Base-by-base conservation (phyloP, 2,888 invertebrate genomes). In the Hylaea fasciaria region DNA sequence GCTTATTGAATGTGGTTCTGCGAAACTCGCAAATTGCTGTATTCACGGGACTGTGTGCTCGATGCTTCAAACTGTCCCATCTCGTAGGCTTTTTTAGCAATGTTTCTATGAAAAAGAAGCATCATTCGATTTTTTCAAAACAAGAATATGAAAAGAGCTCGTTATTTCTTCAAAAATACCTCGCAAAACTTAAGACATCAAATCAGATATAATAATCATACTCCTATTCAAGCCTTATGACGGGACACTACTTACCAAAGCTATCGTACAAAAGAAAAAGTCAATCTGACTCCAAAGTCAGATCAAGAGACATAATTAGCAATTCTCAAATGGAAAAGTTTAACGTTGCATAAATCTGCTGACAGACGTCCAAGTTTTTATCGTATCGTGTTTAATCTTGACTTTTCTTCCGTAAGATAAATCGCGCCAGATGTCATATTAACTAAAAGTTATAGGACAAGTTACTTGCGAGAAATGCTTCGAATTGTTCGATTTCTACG, bases 321-420 rank as follows among this genome's bases (percentile, higher is more conserved):
- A 10, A 37, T 37, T 37, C 12, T 50, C 11, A 40, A 50, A 48
- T 40, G 13, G 50, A 50, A 40, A 50, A 50, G 50, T 50, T 50
- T 10, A 50, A 50, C 39, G 22, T 14, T 14, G 50, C 40, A 29
- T 40, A 50, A 40, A 29, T 50, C 40, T 14, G 28, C 28, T 50
- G 11, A 28, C 50, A 8, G 13, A 13, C n/a, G 22, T 11, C 22
- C 40, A 29, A 17, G 14, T 40, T 41, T 35, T 40, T 41, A 22
- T 48, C 17, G 40, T 13, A 12, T 37, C 12, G 37, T 22, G 8
- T 22, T 39, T 39, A 7, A 39, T 16, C 22, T 37, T 13, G 8
- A 40, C 37, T 37, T 37, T 10, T 37, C 50, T 50, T 40, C 28
- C 13, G 22, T 28, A 28, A 22, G 17, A 40, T 50, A 50, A 50